Evolutionary conservation across 2,888 invertebrate species (phyloP).

Genomic region (Diarsia rubi): DNA sequence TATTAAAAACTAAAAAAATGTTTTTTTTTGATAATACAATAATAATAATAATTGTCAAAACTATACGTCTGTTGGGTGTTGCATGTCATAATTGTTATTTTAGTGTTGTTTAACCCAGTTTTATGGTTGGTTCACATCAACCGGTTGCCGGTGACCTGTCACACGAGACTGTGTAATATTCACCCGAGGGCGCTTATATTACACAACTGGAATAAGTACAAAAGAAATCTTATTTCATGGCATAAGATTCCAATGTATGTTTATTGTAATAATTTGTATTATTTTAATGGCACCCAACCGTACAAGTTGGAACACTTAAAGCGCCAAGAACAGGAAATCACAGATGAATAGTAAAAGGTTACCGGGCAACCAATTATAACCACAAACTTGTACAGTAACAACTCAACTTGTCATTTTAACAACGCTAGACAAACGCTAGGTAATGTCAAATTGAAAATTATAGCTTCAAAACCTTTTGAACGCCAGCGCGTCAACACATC

Average conservation of each 20-base stretch:
- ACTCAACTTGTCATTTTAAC: conserved; percentile 88
- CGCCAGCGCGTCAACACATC: no score
- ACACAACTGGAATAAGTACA: conserved; percentile 24
- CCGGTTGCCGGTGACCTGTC: conserved; percentile 3
- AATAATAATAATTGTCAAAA: conserved; percentile 58
- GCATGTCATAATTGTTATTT: conserved; percentile 16
- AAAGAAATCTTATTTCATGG: conserved; percentile 51
- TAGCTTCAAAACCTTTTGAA: neutral
- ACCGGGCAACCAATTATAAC: conserved; percentile 18
- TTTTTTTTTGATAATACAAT: conserved; percentile 59
- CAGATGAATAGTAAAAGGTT: conserved; percentile 2
- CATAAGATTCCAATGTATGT: conserved; percentile 56
- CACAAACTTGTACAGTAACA: conserved; percentile 14
- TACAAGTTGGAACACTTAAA: neutral
- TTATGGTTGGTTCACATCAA: neutral
- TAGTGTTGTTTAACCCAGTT: conserved; percentile 6
- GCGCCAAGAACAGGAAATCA: neutral
- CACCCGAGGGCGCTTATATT: neutral
- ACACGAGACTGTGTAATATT: neutral
- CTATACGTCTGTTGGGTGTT: conserved; percentile 38
- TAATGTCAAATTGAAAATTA: conserved; percentile 87
- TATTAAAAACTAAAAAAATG: conserved; percentile 64
- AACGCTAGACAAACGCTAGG: conserved; percentile 88
- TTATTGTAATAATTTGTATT: neutral
- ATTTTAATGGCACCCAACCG: neutral